Evolutionary conservation across 2,888 invertebrate genomes (phyloP).

Genomic region (Azorinus chamasolen): DNA sequence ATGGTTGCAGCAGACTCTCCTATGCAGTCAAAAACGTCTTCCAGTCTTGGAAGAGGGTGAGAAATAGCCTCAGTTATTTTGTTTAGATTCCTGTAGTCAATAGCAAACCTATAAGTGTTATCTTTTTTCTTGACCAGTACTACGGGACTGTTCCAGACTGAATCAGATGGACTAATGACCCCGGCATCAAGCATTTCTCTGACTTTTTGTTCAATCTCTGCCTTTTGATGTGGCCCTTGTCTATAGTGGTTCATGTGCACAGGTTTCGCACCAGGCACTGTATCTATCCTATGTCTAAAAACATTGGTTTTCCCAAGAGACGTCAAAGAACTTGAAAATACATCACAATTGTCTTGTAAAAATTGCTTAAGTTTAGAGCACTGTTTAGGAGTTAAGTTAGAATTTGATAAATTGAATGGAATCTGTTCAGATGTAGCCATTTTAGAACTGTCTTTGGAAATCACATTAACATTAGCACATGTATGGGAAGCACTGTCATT

Average conservation of each 20-base stretch:
- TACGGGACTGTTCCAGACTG: no score
- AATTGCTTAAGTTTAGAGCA: slow-evolving; percentile 17
- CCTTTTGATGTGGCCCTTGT: slow-evolving; percentile 30
- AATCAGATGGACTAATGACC: slow-evolving; percentile 48
- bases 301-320: slow-evolving; percentile 42
- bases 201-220: slow-evolving; percentile 45
- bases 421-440: neutral
- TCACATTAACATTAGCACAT: slow-evolving; percentile 13
- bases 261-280: slow-evolving; percentile 41
- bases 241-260: no score
- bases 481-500: neutral
- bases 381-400: slow-evolving; percentile 29
- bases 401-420: slow-evolving; percentile 28
- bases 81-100: slow-evolving; percentile 61
- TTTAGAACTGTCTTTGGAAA: neutral
- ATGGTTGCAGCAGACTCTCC: slow-evolving; percentile 43
- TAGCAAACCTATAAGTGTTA: slow-evolving; percentile 50
- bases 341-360: slow-evolving; percentile 24
- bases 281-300: slow-evolving; percentile 50
- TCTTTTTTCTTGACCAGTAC: slow-evolving; percentile 57
- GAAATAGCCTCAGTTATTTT: slow-evolving; percentile 56
- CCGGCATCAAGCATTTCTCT: slow-evolving; percentile 39
- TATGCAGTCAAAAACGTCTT: slow-evolving; percentile 54
- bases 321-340: slow-evolving; percentile 30
- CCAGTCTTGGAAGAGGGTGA: slow-evolving; percentile 61